Base-by-base conservation (phyloP, 2,797 vertebrate species). In the Natrix natrix region DNA sequence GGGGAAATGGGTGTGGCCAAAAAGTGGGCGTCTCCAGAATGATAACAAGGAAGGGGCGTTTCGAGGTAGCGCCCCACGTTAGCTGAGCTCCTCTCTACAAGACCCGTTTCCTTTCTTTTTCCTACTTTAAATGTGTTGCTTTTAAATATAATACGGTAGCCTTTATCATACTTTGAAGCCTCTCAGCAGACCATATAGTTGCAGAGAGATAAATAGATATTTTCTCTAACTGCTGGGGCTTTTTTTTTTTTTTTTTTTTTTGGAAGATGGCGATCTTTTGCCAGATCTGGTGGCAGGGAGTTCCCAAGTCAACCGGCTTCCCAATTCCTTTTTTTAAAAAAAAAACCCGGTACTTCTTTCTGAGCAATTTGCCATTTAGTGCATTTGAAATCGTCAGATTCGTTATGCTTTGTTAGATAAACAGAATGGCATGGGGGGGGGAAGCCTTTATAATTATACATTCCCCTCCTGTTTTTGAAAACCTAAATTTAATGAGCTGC, bases 381-480 rank as follows among this genome's bases (percentile, higher is more conserved):
- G 54, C 60, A 59, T 86, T 63, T 92, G 95, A 94, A 93, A 93
- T 92, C 92, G 96, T 87, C 87, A 89, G 94, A 94, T 96, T 95
- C 94, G 94, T 96, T 94, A 92, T 92, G 94, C 86, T 95, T 93
- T 28, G 0, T 10, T 91, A 95, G 95, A 90, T 83, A 88, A 94
- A 78, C 37, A 43, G 74, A 8, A 8, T 63, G 89, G 91, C 0
- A 54, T 56, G 3, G 48, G 48, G 48, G 48, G 48, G 48, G 48
- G 48, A 3, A 48, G 48, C 48, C n/a, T 63, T 83, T 94, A 95
- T 95, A 95, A 95, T 94, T 94, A 94, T 88, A 87, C 87, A 94
- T 95, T 92, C 92, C 89, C 60, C 89, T 90, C 93, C 87, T 61
- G 90, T 83, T 92, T 92, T 95, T 93, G 94, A 95, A 96, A 94